Conservation (phyloP, 2,888 invertebrate genomes). For the Aphodius sticticus region DNA sequence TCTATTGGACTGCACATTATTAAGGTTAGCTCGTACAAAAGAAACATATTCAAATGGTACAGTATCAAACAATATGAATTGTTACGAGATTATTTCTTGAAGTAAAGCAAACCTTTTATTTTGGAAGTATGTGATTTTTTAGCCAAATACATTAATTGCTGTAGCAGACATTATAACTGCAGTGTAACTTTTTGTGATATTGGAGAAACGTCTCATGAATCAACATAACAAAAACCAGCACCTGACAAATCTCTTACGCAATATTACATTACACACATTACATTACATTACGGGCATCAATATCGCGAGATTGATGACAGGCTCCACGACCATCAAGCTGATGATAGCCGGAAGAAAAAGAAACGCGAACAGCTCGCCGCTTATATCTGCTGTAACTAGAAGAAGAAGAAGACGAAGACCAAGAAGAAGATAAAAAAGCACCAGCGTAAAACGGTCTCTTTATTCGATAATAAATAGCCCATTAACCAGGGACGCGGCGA, state of each 20-base stretch:
- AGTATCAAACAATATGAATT: too few species aligned
- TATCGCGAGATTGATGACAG: background rate
- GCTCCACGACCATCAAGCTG: background rate
- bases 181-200: too few species aligned
- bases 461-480: slow-evolving; percentile 4
- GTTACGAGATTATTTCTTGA: too few species aligned
- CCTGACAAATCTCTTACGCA: background rate
- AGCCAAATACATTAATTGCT: too few species aligned
- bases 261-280: background rate
- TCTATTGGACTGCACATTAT: too few species aligned
- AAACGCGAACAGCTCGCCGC: background rate
- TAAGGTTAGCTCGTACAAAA: too few species aligned
- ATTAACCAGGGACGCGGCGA: background rate
- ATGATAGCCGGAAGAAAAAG: background rate
- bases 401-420: background rate
- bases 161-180: too few species aligned
- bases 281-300: background rate
- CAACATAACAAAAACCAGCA: too few species aligned
- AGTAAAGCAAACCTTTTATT: too few species aligned
- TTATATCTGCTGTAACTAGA: background rate
- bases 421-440: background rate
- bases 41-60: too few species aligned
- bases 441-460: background rate
- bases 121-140: too few species aligned
- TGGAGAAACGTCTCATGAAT: too few species aligned